These are phyloP conservation scores for Phoxinus phoxinus DNA, from an alignment of 2,113 vertebrate genomes.

Conservation along the genomic window DNA sequence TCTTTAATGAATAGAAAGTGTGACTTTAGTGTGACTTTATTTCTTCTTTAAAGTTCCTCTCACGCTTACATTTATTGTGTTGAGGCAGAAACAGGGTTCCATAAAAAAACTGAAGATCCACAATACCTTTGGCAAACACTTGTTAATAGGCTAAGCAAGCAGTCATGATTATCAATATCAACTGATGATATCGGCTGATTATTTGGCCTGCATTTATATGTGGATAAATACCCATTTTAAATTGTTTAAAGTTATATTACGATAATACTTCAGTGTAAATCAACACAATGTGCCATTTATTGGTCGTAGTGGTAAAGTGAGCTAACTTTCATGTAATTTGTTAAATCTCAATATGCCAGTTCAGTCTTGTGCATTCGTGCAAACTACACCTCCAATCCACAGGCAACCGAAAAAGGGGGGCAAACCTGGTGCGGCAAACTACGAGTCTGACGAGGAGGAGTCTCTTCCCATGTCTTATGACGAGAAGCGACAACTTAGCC, in stretches of 20 bases:
- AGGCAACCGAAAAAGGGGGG: conserved; percentile 92
- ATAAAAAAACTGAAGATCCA: background rate
- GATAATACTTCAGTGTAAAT: background rate
- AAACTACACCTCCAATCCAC: conserved; percentile 20
- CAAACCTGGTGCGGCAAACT: conserved; percentile 78
- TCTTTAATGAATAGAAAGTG: background rate
- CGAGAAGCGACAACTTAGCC: conserved; percentile 94
- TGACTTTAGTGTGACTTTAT: background rate
- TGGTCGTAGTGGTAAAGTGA: background rate
- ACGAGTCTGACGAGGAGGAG: conserved; percentile 91
- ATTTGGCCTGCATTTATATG: background rate
- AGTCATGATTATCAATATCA: background rate
- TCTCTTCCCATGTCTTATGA: conserved; percentile 96
- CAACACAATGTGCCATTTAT: background rate
- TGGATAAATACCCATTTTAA: background rate
- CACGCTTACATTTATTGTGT: background rate
- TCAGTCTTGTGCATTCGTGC: background rate
- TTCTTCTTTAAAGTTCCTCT: background rate
- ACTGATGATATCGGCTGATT: background rate
- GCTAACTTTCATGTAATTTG: background rate
- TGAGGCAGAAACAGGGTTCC: background rate
- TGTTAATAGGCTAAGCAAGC: background rate
- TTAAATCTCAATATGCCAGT: background rate
- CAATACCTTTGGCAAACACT: background rate
- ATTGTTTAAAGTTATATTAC: background rate